Percentiles rank a stretch among this genome's conserved stretches.
These are phyloP conservation scores for Gallinago undulata DNA, from an alignment of 2,113 vertebrate species.

Conservation along the genomic window DNA sequence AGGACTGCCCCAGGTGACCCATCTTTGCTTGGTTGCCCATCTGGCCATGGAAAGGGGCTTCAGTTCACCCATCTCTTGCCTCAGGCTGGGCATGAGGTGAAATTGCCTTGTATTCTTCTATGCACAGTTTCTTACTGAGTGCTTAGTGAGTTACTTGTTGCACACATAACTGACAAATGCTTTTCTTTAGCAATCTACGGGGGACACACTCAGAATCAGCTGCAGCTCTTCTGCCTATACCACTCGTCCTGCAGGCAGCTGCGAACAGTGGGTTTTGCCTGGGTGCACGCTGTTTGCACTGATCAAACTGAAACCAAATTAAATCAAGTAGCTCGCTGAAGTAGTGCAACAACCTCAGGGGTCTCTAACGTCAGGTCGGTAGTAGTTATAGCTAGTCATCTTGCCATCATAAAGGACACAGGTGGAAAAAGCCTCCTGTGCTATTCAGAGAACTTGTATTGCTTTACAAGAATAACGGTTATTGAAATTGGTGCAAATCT, in stretches of 20 bases:
- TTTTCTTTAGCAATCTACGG: not conserved
- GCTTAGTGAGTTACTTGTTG: not conserved
- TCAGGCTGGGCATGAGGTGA: not conserved
- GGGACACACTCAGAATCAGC: not conserved
- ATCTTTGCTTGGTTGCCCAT: not conserved
- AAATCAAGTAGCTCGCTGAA: not conserved
- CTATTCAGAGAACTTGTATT: not conserved
- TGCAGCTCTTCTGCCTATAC: not conserved
- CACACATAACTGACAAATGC: not conserved
- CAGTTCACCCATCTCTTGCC: not conserved
- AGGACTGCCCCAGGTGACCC: not conserved
- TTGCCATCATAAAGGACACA: not conserved
- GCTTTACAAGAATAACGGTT: not conserved
- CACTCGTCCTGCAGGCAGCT: not conserved
- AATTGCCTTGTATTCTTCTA: not conserved
- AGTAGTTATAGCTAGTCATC: not conserved
- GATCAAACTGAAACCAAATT: not conserved
- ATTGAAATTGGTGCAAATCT: not conserved
- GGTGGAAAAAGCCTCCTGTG: not conserved
- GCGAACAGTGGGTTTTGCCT: not conserved
- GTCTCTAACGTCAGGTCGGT: not conserved
- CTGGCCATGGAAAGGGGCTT: not conserved
- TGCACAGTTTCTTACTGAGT: not conserved
- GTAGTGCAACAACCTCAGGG: not conserved
- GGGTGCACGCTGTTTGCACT: rapidly evolving